Conservation (phyloP, 1,140 invertebrate species). For the Aplysia californica region DNA sequence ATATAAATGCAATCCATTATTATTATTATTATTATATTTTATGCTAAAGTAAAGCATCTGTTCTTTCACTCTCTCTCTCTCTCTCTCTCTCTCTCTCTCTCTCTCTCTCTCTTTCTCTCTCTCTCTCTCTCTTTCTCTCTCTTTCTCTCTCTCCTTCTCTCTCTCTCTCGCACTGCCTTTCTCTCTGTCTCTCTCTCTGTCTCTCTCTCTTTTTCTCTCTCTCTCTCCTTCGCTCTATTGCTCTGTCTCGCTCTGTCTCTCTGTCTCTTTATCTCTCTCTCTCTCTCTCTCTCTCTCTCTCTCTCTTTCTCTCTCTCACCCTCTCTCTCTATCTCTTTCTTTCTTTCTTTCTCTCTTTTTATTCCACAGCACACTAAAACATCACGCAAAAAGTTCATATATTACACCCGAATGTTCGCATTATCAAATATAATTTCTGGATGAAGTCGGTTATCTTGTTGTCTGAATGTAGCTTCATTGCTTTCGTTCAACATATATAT, state of each 20-base stretch:
- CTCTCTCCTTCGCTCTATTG: not conserved
- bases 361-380: not conserved
- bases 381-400: not conserved
- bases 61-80: too few species aligned
- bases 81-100: not conserved
- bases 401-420: not conserved
- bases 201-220: not conserved
- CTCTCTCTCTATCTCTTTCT: constrained; percentile 1
- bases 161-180: too few species aligned
- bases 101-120: not conserved
- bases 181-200: not conserved
- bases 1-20: too few species aligned
- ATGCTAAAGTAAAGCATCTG: too few species aligned
- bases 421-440: too few species aligned
- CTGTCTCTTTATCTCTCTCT: not conserved
- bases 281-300: not conserved
- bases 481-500: too few species aligned
- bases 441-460: too few species aligned
- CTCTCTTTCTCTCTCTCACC: not conserved
- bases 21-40: too few species aligned
- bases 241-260: not conserved
- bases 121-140: not conserved
- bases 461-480: too few species aligned
- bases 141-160: not conserved
- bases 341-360: not conserved